Percentiles rank a stretch among this genome's conserved stretches.
These are phyloP conservation scores for Limnephilus lunatus DNA, from an alignment of 2,888 invertebrate species.

Conservation along the genomic window DNA sequence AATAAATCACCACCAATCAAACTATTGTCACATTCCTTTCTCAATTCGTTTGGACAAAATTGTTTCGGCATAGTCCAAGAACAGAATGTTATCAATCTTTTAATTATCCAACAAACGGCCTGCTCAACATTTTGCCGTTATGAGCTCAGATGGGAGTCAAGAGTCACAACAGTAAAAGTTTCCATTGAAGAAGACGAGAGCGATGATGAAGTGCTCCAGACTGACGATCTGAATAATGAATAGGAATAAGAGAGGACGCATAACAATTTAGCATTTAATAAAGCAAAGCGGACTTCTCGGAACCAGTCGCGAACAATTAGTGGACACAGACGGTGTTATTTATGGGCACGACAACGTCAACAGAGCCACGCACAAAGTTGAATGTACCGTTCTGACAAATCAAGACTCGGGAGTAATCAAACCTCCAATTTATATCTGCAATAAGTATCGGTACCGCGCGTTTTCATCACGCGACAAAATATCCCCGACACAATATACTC, in stretches of 20 bases:
- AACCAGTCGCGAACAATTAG: background rate
- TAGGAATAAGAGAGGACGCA: slow-evolving; percentile 2
- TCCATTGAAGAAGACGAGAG: background rate
- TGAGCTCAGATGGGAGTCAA: background rate
- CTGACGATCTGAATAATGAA: background rate
- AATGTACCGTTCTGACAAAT: background rate
- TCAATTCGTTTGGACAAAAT: background rate
- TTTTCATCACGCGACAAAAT: too few relatives aligned
- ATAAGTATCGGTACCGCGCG: too few relatives aligned
- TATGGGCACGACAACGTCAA: background rate
- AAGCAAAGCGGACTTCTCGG: background rate
- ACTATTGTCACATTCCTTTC: background rate
- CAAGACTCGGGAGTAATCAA: background rate
- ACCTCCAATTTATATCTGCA: background rate
- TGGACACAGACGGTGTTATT: background rate
- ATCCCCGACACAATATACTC: too few relatives aligned
- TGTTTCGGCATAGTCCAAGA: background rate
- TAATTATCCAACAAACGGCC: background rate
- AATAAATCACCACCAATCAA: background rate
- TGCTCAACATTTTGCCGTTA: background rate
- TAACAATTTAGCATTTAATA: background rate
- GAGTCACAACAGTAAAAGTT: slow-evolving; percentile 2
- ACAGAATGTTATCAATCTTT: background rate
- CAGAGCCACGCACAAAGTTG: background rate
- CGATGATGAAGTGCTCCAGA: background rate